Base-by-base conservation (phyloP, 2,797 vertebrate species). In the Oreochromis grahami region DNA sequence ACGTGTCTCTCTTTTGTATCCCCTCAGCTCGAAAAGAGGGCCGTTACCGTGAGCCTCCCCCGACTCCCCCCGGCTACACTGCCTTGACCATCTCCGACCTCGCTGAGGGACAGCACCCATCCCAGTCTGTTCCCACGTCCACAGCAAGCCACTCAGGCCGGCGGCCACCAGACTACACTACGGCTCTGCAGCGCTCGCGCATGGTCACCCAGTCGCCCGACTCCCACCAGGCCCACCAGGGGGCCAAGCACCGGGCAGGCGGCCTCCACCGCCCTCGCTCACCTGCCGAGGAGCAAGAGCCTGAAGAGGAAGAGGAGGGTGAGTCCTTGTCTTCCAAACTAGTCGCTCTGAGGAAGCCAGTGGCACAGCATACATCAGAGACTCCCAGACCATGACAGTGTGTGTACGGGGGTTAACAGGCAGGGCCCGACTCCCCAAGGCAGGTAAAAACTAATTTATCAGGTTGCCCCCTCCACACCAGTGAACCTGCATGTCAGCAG, bases 121-220 rank as follows among this genome's bases (percentile, higher is more conserved):
- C 87, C 5, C 84, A 95, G 94, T 85, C 97, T 91, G 88, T 97
- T 92, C 79, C 98, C 96, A 0, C 89, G 84, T 92, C 41, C 43
- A 78, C 88, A 1, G 63, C 79, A 1, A 81, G 81, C 53, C 97
- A 97, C 89, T 93, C 97, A 0, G 96, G 97, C 85, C 96, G 98
- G 89, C 98, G 97, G 81, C 99, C 99, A 3, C 99, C 98, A 0
- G 99, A 99, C 95, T 99, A 99, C 96, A 99, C 97, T 50, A 96
- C 98, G 52, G 98, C 99, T 17, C 96, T 99, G 87, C 99, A 99
- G 96, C 97, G 98, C 78, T 99, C 99, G 1, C 97, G 98, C 77
- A 98, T 99, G 96, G 96, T 99, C 87, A 97, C 97, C 17, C 97
- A 98, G 81, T 96, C 98, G 6, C 95, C 97, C 1, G 98, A 99